phyloP scores from a whole-genome alignment of 2,797 vertebrate species.

The Naso thynnoides region DNA sequence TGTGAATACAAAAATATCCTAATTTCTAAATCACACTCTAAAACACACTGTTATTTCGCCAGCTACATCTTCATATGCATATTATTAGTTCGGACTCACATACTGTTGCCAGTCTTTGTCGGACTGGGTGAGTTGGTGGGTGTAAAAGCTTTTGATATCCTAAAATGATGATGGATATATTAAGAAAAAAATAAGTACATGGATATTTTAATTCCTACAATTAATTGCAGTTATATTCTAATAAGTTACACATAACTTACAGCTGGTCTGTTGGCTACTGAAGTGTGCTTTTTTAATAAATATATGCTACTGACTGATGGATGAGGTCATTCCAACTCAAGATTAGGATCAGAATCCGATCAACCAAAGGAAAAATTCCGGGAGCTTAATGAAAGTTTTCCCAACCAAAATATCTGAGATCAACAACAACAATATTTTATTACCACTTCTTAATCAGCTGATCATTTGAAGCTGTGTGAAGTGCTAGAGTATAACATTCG shows the following conservation, averaged over 20 bases:
- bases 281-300: neutral
- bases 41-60: conserved; percentile 34
- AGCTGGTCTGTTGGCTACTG: neutral
- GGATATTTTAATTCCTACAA: too few relatives aligned
- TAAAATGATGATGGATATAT: conserved; percentile 20
- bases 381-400: too few relatives aligned
- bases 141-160: neutral
- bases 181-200: conserved; percentile 21
- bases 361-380: too few relatives aligned
- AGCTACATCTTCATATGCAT: conserved; percentile 21
- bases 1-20: conserved; percentile 5
- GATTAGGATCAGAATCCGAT: neutral
- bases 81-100: conserved; percentile 9
- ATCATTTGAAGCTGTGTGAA: neutral
- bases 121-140: neutral
- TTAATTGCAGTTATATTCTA: too few relatives aligned
- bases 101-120: conserved; percentile 26
- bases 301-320: neutral
- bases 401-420: neutral
- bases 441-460: neutral
- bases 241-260: conserved; percentile 12
- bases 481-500: neutral
- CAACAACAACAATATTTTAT: neutral
- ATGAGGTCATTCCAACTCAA: neutral
- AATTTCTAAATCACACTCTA: conserved; percentile 9